These are phyloP conservation scores for Rhingia campestris DNA, from an alignment of 2,888 invertebrate species.

Conservation along the genomic window DNA sequence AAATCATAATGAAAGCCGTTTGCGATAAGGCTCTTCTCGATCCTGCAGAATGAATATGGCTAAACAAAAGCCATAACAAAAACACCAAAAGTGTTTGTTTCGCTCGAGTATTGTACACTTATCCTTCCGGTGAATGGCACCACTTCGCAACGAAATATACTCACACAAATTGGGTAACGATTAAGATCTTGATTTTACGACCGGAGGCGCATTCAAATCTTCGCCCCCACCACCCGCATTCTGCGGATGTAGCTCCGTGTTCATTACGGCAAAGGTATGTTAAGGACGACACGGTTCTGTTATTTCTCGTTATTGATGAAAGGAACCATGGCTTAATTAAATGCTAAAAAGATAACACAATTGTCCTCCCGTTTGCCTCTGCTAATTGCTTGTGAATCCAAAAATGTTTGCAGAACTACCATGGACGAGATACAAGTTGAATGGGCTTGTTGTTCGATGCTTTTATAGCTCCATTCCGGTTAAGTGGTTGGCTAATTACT, in stretches of 20 bases:
- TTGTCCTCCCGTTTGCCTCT: conserved; percentile 48
- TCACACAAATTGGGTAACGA: conserved; percentile 64
- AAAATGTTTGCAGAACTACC: conserved; percentile 45
- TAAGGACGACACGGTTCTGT: conserved; percentile 2
- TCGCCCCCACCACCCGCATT: conserved; percentile 21
- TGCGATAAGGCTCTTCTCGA: conserved; percentile 32
- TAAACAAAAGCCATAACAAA: conserved; percentile 53
- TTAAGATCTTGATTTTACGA: conserved; percentile 71
- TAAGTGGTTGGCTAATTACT: conserved; percentile 49
- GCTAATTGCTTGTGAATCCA: conserved; percentile 66
- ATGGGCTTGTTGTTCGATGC: conserved; percentile 24
- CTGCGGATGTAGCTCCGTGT: conserved; percentile 1
- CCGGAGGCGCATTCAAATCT: conserved; percentile 42
- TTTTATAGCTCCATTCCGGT: conserved; percentile 34
- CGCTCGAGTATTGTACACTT: conserved; percentile 22
- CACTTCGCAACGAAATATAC: conserved; percentile 8
- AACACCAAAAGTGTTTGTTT: conserved; percentile 39
- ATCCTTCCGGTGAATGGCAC: conserved; percentile 2
- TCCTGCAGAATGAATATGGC: not conserved
- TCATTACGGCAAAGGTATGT: conserved; percentile 21
- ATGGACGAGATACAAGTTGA: conserved; percentile 16
- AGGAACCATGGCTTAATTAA: conserved; percentile 65
- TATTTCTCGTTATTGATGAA: conserved; percentile 60
- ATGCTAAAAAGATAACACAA: conserved; percentile 58
- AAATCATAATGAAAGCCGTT: conserved; percentile 42